Percentiles rank a stretch among this genome's conserved stretches.
Conservation (phyloP, 1,140 invertebrate genomes). For the Melanaphis sacchari region DNA sequence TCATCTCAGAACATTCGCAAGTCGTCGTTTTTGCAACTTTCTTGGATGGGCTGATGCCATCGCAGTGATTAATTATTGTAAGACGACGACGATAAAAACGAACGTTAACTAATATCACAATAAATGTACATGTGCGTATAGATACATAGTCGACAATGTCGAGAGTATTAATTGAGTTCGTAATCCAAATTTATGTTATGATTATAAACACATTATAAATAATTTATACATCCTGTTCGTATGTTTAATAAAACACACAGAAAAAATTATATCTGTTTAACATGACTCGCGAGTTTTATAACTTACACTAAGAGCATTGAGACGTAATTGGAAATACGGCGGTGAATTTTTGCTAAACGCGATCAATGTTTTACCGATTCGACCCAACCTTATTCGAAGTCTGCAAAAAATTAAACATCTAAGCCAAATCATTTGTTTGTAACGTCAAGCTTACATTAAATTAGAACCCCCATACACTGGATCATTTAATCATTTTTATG, state of each 20-base stretch:
- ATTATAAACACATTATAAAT: too few relatives aligned
- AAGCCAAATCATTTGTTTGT: neutral
- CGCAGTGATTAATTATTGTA: neutral
- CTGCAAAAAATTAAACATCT: neutral
- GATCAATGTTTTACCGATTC: too few relatives aligned
- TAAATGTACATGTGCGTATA: neutral
- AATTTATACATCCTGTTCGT: too few relatives aligned
- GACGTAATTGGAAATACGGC: too few relatives aligned
- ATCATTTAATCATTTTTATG: neutral
- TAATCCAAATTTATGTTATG: neutral
- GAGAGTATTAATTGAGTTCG: neutral
- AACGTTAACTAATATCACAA: neutral
- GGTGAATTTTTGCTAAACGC: too few relatives aligned
- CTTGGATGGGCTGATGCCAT: neutral
- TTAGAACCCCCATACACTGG: neutral
- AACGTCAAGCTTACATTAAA: too few relatives aligned
- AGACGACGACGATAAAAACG: neutral
- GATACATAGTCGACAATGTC: neutral
- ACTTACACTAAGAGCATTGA: too few relatives aligned
- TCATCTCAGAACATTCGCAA: neutral
- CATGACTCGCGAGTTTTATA: too few relatives aligned
- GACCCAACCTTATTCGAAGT: neutral
- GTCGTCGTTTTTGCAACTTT: conserved; percentile 1
- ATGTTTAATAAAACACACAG: too few relatives aligned
- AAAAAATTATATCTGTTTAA: too few relatives aligned